Evolutionary conservation across 1,140 invertebrate genomes (phyloP).

Genomic region (Drosophila takahashii): DNA sequence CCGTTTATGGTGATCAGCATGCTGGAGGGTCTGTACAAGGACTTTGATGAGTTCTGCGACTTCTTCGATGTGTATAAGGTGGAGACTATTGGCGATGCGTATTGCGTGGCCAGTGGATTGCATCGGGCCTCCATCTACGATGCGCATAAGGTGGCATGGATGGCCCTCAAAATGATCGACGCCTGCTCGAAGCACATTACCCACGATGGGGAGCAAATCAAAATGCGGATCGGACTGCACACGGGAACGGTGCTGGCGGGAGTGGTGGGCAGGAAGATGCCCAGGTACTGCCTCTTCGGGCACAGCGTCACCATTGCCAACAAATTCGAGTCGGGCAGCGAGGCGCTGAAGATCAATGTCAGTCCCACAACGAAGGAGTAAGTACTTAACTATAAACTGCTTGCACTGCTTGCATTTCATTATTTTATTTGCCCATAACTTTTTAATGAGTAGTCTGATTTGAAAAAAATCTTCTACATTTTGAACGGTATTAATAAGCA

Average conservation of each 20-base stretch:
- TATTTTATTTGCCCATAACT: no score
- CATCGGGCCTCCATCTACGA: constrained; percentile 91
- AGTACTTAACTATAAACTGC: constrained; percentile 86
- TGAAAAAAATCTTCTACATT: no score
- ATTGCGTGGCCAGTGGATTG: constrained; percentile 96
- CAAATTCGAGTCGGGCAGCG: constrained; percentile 97
- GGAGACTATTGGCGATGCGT: constrained; percentile 97
- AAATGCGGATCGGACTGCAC: constrained; percentile 98
- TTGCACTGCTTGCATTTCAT: no score
- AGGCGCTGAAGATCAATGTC: constrained; percentile 95
- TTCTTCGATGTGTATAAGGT: constrained; percentile 97
- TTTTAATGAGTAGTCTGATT: no score
- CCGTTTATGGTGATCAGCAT: constrained; percentile 98
- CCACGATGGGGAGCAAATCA: constrained; percentile 95
- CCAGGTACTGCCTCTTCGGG: constrained; percentile 95
- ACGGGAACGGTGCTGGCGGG: constrained; percentile 95
- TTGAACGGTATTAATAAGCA: not conserved
- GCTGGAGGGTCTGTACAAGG: constrained; percentile 96
- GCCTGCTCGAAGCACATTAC: constrained; percentile 94
- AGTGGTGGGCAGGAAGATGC: constrained; percentile 96
- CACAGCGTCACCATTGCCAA: constrained; percentile 97
- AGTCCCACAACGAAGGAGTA: constrained; percentile 96
- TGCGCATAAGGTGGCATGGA: constrained; percentile 97
- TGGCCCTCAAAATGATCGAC: constrained; percentile 95
- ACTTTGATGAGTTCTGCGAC: constrained; percentile 96